Evolutionary conservation across 2,888 invertebrate species (phyloP).

Genomic region (Drosophila tripunctata): DNA sequence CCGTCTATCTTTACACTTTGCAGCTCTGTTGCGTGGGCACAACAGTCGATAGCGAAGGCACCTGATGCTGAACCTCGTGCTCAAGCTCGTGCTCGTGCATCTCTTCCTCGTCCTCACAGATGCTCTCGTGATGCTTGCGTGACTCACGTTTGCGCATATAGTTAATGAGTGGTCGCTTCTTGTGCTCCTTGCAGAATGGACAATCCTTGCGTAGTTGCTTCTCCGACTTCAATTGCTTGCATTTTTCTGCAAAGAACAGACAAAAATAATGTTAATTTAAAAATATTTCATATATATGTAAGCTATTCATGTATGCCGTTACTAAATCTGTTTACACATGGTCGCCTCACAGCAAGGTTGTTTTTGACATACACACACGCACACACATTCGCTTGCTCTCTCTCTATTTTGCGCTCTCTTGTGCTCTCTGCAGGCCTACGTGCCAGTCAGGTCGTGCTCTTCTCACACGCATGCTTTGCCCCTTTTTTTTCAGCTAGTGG

Average conservation of each 20-base stretch:
- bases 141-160: conserved; percentile 83
- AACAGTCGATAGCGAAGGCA: conserved; percentile 48
- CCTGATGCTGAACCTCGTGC: conserved; percentile 53
- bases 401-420: too few species aligned
- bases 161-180: conserved; percentile 85
- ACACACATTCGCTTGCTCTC: not conserved
- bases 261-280: too few species aligned
- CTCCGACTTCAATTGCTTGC: conserved; percentile 81
- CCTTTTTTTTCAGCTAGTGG: conserved; percentile 20
- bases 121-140: conserved; percentile 85
- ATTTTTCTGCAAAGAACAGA: conserved; percentile 82
- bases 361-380: conserved; percentile 11
- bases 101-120: conserved; percentile 85
- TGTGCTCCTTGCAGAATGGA: conserved; percentile 85
- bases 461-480: conserved; percentile 34
- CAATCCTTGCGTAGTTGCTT: conserved; percentile 84
- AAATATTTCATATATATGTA: too few species aligned
- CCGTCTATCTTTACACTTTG: conserved; percentile 53
- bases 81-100: conserved; percentile 82
- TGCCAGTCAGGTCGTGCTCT: conserved; percentile 36
- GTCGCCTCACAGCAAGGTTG: conserved; percentile 3
- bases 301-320: too few species aligned
- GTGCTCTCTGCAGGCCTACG: conserved; percentile 52
- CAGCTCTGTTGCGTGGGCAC: conserved; percentile 67
- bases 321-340: conserved; percentile 17